Evolutionary conservation across 2,888 invertebrate genomes (phyloP).

Genomic region (Drymonia ruficornis): DNA sequence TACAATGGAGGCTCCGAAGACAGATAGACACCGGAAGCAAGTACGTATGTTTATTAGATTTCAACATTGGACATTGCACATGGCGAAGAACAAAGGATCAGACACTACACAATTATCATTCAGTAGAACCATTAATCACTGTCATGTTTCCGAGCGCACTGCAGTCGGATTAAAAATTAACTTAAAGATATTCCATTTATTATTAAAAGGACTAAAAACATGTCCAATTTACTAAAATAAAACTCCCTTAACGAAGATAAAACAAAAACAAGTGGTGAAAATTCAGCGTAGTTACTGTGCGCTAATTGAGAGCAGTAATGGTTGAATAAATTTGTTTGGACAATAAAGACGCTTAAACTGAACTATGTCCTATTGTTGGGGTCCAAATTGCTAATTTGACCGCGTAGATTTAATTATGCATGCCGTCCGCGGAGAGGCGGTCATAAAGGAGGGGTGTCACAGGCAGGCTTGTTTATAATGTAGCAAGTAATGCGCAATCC

Average conservation of each 20-base stretch:
- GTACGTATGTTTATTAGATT: neutral
- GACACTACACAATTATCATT: conserved; percentile 17
- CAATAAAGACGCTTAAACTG: conserved; percentile 78
- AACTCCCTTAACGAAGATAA: conserved; percentile 49
- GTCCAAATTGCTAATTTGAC: conserved; percentile 82
- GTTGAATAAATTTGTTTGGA: conserved; percentile 77
- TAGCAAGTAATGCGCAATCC: conserved; percentile 80
- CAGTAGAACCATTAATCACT: conserved; percentile 38
- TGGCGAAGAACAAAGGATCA: conserved; percentile 7
- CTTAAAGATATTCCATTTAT: conserved; percentile 40
- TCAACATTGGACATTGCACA: conserved; percentile 4
- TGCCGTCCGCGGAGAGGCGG: conserved; percentile 72
- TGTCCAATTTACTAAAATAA: conserved; percentile 38
- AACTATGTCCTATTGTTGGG: conserved; percentile 78
- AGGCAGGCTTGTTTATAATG: conserved; percentile 81
- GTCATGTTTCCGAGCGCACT: conserved; percentile 15
- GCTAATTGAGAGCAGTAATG: conserved; percentile 72
- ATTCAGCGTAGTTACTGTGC: conserved; percentile 53
- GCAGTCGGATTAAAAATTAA: conserved; percentile 35
- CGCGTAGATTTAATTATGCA: conserved; percentile 84
- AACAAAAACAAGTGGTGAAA: conserved; percentile 56
- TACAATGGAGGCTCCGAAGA: neutral
- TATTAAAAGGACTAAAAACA: conserved; percentile 46
- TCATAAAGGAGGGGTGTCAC: conserved; percentile 79
- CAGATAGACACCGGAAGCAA: neutral